A percentile compares a stretch with the other conserved stretches of the same genome.
Conservation (phyloP, 2,113 vertebrate genomes). For the Empidonax traillii region DNA sequence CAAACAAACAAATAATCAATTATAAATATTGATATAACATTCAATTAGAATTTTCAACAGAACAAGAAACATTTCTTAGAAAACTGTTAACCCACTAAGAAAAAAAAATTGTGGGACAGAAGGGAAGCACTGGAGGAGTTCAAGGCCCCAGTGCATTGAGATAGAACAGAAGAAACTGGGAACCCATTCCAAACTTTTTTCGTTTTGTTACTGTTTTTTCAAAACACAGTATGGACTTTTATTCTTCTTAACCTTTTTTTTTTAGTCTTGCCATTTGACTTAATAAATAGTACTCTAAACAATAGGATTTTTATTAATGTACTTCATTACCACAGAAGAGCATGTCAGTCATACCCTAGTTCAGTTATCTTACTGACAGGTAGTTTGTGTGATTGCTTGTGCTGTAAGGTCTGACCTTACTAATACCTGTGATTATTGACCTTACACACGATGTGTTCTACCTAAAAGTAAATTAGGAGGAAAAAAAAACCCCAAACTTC, state of each 20-base stretch:
- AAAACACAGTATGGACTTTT: neutral
- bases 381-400: neutral
- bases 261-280: neutral
- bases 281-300: neutral
- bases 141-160: neutral
- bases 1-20: neutral
- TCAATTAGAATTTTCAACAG: neutral
- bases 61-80: neutral
- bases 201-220: neutral
- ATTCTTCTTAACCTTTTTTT: neutral
- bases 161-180: neutral
- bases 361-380: neutral
- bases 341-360: neutral
- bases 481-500: neutral
- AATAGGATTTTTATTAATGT: neutral
- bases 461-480: neutral
- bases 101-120: fast-evolving
- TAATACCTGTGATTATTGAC: neutral
- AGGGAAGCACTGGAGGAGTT: neutral
- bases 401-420: neutral
- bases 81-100: neutral
- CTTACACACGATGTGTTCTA: neutral
- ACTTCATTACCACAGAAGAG: neutral
- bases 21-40: neutral
- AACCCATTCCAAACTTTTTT: neutral